Evolutionary conservation across 1,140 invertebrate genomes (phyloP), one percentile per base, ranked within the genome.

Genomic region (Hylyphantes graminicola): DNA sequence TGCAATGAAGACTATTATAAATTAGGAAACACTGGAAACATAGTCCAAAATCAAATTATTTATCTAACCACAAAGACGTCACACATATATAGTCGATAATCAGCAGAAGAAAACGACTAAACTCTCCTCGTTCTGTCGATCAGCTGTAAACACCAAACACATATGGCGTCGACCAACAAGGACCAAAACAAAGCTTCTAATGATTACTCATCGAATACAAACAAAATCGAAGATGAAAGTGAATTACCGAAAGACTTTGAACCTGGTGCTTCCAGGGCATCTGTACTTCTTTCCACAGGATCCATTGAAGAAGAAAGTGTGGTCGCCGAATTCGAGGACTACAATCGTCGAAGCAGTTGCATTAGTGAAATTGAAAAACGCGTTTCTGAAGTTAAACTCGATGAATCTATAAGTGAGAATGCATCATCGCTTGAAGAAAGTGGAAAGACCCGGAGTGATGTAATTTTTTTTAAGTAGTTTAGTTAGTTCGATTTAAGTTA

Each of bases 211-310:
- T 3, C 35, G 51, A 75, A 64, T 19, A 72, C 55, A 48, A 50
- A 17, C 15, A 74, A 83, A 75, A 85, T 13, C 55, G 82, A 85
- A 59, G 82, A 85, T 61, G 73, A 76, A 50, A 54, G 50, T 59
- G 86, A 87, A 75, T 72, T 87, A 84, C 85, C 79, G 7, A 84
- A 79, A 79, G 90, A 89, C 80, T 90, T 91, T 79, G 91, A 92
- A 86, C 91, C 91, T 55, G 92, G 92, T 35, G 92, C 92, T 74
- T 91, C 91, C 9, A 86, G 88, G 12, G 93, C 94, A 87, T 93
- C 92, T 76, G 92, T 94, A 89, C 90, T 94, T 50, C 91, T 94
- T 19, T 92, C 93, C 10, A 93, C 92, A 9, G 93, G 93, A 87
- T 93, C 92, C 35, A 93, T 93, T 86, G 93, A 94, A 87, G 92